phyloP scores from a whole-genome alignment of 2,113 vertebrate genomes.

The Mugil cephalus region DNA sequence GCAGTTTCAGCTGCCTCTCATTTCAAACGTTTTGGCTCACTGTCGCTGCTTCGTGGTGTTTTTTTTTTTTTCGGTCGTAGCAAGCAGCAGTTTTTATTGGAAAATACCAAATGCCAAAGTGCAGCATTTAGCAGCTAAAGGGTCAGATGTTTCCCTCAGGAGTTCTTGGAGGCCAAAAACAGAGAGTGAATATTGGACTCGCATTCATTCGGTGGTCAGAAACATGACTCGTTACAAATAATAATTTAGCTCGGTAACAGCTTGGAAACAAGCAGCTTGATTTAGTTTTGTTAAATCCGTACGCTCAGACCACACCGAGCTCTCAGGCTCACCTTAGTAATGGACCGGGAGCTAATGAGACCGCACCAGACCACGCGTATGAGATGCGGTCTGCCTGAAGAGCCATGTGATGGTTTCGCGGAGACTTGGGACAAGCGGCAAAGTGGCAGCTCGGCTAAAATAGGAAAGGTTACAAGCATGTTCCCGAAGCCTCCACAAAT shows the following conservation, averaged over 20 bases:
- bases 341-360: neutral
- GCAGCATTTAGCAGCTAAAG: neutral
- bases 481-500: constrained; percentile 31
- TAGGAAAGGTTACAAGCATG: constrained; percentile 17
- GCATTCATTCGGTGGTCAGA: neutral
- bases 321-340: neutral
- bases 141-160: constrained; percentile 10
- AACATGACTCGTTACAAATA: neutral
- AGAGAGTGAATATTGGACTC: neutral
- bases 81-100: neutral
- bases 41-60: neutral
- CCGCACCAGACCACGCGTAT: neutral
- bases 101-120: neutral
- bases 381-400: neutral
- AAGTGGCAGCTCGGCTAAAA: neutral
- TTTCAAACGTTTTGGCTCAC: neutral
- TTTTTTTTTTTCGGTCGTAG: constrained; percentile 1
- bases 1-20: neutral
- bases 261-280: neutral
- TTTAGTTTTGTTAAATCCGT: too few species aligned
- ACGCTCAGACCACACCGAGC: neutral
- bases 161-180: neutral
- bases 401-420: neutral
- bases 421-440: neutral
- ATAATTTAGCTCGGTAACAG: neutral